Base-by-base conservation (phyloP, 2,888 invertebrate genomes). In the Eupithecia centaureata region DNA sequence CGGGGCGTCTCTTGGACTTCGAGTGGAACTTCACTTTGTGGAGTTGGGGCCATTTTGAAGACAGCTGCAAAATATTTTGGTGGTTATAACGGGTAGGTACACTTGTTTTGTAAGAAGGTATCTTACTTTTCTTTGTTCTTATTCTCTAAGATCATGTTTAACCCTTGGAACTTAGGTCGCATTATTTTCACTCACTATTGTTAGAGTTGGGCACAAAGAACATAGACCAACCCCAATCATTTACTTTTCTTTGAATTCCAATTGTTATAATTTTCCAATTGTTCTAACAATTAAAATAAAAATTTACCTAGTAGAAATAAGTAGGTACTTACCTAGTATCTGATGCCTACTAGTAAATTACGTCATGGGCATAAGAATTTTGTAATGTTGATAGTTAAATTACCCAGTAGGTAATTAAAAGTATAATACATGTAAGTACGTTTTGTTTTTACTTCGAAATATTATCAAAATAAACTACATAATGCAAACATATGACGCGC, bases 31-130 rank as follows among this genome's bases (percentile, higher is more conserved):
- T 63, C 61, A 25, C 52, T 22, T 67, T 70, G 63, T 28, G 66
- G 66, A 52, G 63, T 10, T 51, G 61, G 61, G 32, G 63, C 27
- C 70, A 66, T 67, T 33, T 61, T 25, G 18, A n/a, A n/a, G n/a
- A 7, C 35, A 35, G 27, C 59, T 65, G 54, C n/a, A n/a, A 65
- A 60, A 32, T 22, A 38, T 22, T 10, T 22, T 4, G 47, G 12
- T 3, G 1, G 22, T 51, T 8, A 12, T 22, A 51, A 2, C 18
- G 4, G 51, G 5, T n/a, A 38, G 7, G n/a, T n/a, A n/a, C n/a
- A n/a, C 30, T 30, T 30, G 30, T 30, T 30, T 30, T 5, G 30
- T 5, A 35, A 35, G 5, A 1, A 4, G 35, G 10, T 33, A 12
- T 15, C 13, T 35, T 15, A 35, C 4, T 5, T 35, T 35, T 13